A percentile compares a stretch with the other conserved stretches of the same genome.
These are phyloP conservation scores for Sylvietta virens DNA, from an alignment of 2,113 vertebrate genomes.

Conservation along the genomic window DNA sequence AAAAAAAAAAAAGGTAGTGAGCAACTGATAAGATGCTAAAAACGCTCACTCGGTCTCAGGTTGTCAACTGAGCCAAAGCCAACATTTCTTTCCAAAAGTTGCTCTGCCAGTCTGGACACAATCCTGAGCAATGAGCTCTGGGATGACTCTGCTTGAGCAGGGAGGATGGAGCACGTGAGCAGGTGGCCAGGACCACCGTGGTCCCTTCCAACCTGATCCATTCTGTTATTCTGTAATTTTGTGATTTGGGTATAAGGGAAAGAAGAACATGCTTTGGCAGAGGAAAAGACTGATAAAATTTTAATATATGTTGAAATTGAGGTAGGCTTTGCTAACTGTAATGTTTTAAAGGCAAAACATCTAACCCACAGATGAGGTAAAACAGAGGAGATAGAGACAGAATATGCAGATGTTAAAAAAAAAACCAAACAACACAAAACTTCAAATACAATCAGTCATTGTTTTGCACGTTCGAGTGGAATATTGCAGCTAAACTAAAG, in stretches of 20 bases:
- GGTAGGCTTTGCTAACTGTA: background rate
- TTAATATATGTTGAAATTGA: background rate
- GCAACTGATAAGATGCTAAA: background rate
- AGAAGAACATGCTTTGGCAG: background rate
- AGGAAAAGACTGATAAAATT: background rate
- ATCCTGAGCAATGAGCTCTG: too few relatives aligned
- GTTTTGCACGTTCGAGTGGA: background rate
- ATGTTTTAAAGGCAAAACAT: background rate
- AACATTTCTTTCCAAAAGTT: background rate
- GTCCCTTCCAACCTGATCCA: background rate
- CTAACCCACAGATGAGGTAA: background rate
- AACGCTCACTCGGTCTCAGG: background rate
- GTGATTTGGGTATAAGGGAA: background rate
- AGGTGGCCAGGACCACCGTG: background rate
- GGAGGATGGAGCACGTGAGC: background rate
- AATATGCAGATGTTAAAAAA: background rate
- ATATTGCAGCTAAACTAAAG: background rate
- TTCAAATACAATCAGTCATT: rapidly evolving
- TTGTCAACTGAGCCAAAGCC: background rate
- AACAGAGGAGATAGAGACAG: background rate
- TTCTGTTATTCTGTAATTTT: background rate
- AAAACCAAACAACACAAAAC: background rate
- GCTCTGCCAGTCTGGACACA: background rate
- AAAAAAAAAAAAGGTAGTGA: background rate
- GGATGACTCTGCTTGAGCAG: background rate